Base-by-base conservation (phyloP, 1,140 invertebrate species). In the Cherax destructor region DNA sequence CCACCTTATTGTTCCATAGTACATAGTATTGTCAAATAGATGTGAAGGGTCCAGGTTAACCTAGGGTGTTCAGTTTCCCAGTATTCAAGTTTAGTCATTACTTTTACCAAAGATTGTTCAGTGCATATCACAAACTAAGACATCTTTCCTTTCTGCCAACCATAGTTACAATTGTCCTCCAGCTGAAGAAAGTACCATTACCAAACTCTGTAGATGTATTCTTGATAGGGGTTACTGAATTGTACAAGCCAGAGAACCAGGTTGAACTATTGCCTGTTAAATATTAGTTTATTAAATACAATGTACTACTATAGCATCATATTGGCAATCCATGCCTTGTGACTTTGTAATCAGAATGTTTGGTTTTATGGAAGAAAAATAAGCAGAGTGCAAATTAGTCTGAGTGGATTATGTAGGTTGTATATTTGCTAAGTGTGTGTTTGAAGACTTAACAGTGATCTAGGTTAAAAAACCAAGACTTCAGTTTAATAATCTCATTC, bases 91-190 rank as follows among this genome's bases (percentile, higher is more conserved):
- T 69, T n/a, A 69, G 2, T 69, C 6, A 1, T 69, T 69, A 69
- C 0, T 74, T 74, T 74, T 74, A 11, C 69, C 65, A 69, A 69
- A 69, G 65, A 69, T 9, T 21, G 21, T 69, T 74, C 30, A 5
- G 30, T 30, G 69, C 69, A 74, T 74, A 74, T 74, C 69, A 74
- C 21, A 30, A n/a, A 74, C 5, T 74, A 74, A 74, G n/a, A 74
- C n/a, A 74, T 9, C n/a, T 24, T 74, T 74, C 21, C 30, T 30
- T 74, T n/a, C 24, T 74, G 16, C n/a, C 24, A 74, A 30, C 21
- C 7, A 5, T 74, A 30, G 69, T 30, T 74, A 30, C 9, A 11
- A 30, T 74, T 30, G 61, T 30, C n/a, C 24, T 74, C 3, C 69
- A 74, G n/a, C 69, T 9, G 69, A 30, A 74, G 21, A 18, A 69